These are phyloP conservation scores for Indicator maculatus DNA, from an alignment of 2,113 vertebrate genomes.

Conservation along the genomic window DNA sequence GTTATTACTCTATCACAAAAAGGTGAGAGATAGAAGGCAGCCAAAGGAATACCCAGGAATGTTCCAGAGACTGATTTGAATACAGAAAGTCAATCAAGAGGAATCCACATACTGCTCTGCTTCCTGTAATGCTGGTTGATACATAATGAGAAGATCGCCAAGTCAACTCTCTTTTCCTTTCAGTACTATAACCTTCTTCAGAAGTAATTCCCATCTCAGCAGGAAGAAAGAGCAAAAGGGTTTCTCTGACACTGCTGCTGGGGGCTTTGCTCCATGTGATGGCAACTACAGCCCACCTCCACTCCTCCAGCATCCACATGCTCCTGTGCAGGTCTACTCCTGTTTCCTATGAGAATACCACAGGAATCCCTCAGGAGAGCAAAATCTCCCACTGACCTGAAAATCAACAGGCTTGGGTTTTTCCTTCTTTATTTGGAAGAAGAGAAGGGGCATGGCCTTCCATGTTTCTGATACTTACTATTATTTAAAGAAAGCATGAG, in stretches of 20 bases:
- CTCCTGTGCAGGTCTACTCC: background rate
- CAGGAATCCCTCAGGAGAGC: fast-evolving
- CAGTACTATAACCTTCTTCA: background rate
- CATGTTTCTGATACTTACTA: background rate
- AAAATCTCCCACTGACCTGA: background rate
- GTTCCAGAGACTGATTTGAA: background rate
- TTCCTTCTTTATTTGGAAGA: background rate
- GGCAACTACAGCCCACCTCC: background rate
- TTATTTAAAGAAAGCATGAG: background rate
- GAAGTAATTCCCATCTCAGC: background rate
- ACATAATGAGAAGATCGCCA: background rate
- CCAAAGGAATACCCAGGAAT: background rate
- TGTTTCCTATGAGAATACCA: background rate
- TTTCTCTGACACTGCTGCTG: background rate
- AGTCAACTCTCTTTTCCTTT: background rate
- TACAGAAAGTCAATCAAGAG: background rate
- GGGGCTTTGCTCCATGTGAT: fast-evolving
- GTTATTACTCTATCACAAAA: background rate
- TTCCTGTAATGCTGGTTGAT: background rate
- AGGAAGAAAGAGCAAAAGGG: too few species aligned
- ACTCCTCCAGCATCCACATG: fast-evolving
- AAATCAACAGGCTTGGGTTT: background rate
- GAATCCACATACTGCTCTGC: background rate
- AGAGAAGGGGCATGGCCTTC: background rate
- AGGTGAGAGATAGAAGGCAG: background rate